Evolutionary conservation across 2,113 vertebrate species (phyloP).

Genomic region (Heterocephalus glaber): DNA sequence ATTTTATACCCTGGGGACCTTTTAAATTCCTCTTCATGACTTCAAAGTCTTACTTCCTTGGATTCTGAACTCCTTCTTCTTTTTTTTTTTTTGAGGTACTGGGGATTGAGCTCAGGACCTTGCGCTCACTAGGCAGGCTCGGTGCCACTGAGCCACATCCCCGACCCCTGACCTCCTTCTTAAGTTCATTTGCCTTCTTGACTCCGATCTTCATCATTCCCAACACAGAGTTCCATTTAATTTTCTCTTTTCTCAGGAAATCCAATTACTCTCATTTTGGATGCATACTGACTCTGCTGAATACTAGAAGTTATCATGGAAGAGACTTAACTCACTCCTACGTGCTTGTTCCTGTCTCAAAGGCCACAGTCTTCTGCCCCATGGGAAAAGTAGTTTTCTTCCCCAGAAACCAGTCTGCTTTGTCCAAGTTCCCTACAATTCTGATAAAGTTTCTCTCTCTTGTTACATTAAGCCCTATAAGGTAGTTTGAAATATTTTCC

Average conservation of each 20-base stretch:
- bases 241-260: not conserved
- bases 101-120: too few species aligned
- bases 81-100: too few species aligned
- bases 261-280: not conserved
- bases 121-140: too few species aligned
- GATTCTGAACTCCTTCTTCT: too few species aligned
- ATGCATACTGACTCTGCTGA: not conserved
- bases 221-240: not conserved
- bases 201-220: not conserved
- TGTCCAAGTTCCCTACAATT: not conserved
- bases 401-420: not conserved
- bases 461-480: not conserved
- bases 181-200: not conserved
- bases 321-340: too few species aligned
- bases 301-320: not conserved
- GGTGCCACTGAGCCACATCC: too few species aligned
- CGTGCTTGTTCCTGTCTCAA: not conserved
- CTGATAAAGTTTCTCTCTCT: not conserved
- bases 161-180: not conserved
- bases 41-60: not conserved
- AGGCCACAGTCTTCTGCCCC: not conserved
- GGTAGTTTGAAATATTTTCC: not conserved
- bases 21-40: not conserved
- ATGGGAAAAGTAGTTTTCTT: not conserved
- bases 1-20: not conserved